Evolutionary conservation across 2,888 invertebrate genomes (phyloP).

Genomic region (Agrotis exclamationis): DNA sequence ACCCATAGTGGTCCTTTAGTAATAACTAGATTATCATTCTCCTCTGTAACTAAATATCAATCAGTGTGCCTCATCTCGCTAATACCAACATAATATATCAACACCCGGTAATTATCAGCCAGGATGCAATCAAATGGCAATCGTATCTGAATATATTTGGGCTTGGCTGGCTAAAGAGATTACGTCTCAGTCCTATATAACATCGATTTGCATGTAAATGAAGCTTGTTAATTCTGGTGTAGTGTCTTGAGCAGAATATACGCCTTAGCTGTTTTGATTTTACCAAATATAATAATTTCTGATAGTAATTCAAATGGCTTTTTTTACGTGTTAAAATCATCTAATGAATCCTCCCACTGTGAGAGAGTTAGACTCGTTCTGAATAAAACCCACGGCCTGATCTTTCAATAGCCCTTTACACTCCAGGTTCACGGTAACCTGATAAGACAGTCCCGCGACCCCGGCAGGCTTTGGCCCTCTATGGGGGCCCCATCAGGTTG

Average conservation of each 20-base stretch:
- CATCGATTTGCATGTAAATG: constrained; percentile 74
- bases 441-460: too few relatives aligned
- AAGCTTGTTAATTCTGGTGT: constrained; percentile 67
- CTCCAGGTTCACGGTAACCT: too few relatives aligned
- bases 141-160: constrained; percentile 67
- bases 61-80: constrained; percentile 25
- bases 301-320: not conserved
- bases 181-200: constrained; percentile 64
- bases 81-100: constrained; percentile 42
- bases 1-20: too few relatives aligned
- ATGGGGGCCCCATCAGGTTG: too few relatives aligned
- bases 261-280: constrained; percentile 56
- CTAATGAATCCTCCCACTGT: too few relatives aligned
- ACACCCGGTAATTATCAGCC: constrained; percentile 58
- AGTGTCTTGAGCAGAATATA: constrained; percentile 64
- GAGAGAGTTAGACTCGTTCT: too few relatives aligned
- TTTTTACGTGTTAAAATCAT: not conserved
- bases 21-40: constrained; percentile 12
- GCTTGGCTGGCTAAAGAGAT: constrained; percentile 67
- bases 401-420: too few relatives aligned
- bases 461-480: too few relatives aligned
- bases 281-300: not conserved
- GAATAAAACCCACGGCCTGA: too few relatives aligned
- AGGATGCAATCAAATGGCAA: constrained; percentile 61
- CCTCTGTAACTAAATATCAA: constrained; percentile 28